Percentiles rank a stretch among this genome's conserved stretches.
Conservation (phyloP, 2,797 vertebrate species). For the Philypnodon macrostomus region DNA sequence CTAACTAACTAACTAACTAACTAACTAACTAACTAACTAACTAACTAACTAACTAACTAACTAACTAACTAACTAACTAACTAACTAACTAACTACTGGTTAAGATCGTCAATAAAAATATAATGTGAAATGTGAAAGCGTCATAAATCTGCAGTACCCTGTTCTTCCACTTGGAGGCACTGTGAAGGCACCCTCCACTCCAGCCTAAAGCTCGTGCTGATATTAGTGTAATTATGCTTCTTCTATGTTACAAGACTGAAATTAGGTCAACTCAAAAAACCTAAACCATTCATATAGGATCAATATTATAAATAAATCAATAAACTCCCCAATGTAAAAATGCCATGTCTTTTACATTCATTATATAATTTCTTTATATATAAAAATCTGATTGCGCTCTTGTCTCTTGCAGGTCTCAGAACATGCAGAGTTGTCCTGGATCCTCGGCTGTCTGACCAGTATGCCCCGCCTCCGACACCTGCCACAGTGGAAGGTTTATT, state of each 20-base stretch:
- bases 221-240: not conserved
- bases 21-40: no score
- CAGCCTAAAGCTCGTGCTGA: slow-evolving; percentile 5
- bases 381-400: not conserved
- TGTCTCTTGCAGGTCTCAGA: slow-evolving; percentile 81
- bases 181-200: slow-evolving; percentile 34
- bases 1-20: no score
- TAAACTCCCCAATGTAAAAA: no score
- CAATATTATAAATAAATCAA: not conserved
- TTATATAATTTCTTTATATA: no score
- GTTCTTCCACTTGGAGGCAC: slow-evolving; percentile 56
- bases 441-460: slow-evolving; percentile 90
- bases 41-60: no score
- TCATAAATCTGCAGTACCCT: slow-evolving; percentile 14
- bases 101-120: no score
- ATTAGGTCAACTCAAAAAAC: not conserved
- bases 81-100: no score
- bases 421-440: slow-evolving; percentile 90
- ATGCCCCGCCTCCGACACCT: slow-evolving; percentile 88
- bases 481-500: slow-evolving; percentile 93
- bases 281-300: not conserved
- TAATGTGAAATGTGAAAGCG: no score
- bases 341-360: not conserved
- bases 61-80: no score
- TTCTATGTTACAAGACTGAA: not conserved